A percentile compares a stretch with the other conserved stretches of the same genome.
Evolutionary conservation across 2,797 vertebrate species (phyloP).

Genomic region (Pseudomugil tenellus): DNA sequence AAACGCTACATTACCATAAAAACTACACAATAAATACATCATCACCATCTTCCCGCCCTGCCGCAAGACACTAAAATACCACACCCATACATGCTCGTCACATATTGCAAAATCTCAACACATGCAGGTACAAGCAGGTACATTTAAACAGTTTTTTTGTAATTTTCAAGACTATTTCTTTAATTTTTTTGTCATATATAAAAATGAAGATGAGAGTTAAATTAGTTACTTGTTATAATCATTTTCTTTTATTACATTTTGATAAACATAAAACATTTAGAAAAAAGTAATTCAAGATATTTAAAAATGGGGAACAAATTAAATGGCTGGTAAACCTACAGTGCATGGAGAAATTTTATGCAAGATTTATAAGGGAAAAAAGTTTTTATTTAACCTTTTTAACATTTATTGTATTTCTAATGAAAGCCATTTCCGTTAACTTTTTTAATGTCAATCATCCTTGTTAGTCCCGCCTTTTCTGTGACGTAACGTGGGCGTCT

Average conservation of each 20-base stretch:
- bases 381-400: not conserved
- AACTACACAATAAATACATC: too few relatives aligned
- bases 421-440: not conserved
- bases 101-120: too few relatives aligned
- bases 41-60: too few relatives aligned
- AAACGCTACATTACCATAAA: too few relatives aligned
- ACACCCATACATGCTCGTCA: too few relatives aligned
- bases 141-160: too few relatives aligned
- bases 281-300: not conserved
- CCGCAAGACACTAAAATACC: too few relatives aligned
- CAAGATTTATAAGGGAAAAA: too few relatives aligned
- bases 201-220: too few relatives aligned
- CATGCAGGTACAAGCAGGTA: too few relatives aligned
- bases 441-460: constrained; percentile 16
- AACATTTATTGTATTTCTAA: not conserved
- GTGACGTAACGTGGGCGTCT: constrained; percentile 65
- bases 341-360: not conserved
- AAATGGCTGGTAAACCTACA: not conserved
- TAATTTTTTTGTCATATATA: too few relatives aligned
- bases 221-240: not conserved
- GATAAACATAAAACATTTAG: not conserved
- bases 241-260: not conserved
- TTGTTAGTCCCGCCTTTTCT: constrained; percentile 25
- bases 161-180: not conserved
- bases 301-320: not conserved